phyloP scores from a whole-genome alignment of 2,797 vertebrate species.

The Eidolon dupreanum region DNA sequence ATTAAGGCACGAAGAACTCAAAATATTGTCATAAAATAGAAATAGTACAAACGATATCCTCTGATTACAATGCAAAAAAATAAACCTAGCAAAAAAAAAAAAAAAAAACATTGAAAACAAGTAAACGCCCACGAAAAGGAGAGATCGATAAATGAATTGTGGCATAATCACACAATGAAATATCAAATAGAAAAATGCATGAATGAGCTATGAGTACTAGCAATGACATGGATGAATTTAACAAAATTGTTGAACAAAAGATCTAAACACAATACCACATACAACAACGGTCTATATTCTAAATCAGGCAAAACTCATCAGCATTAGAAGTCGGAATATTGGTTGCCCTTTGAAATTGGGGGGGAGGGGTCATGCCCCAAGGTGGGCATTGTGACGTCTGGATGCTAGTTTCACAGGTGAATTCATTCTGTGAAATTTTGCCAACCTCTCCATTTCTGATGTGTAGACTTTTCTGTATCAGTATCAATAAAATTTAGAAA shows the following conservation, averaged over 20 bases:
- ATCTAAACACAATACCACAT: background rate
- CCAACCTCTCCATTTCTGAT: background rate
- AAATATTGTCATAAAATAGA: background rate
- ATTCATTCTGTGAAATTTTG: background rate
- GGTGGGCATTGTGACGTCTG: background rate
- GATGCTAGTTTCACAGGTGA: background rate
- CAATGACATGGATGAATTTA: background rate
- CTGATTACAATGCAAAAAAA: background rate
- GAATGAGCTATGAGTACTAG: background rate
- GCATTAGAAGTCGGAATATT: background rate
- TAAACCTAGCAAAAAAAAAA: background rate
- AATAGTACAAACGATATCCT: background rate
- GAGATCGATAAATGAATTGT: background rate
- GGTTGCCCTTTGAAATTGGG: background rate
- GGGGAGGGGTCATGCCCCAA: background rate
- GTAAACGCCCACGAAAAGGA: background rate
- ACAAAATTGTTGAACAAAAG: background rate
- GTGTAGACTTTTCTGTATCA: background rate
- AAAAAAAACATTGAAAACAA: background rate
- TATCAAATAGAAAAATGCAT: background rate
- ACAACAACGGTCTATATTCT: background rate
- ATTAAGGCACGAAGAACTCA: background rate
- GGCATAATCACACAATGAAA: background rate
- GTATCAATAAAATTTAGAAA: background rate
- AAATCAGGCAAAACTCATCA: background rate